phyloP scores from a whole-genome alignment of 2,797 vertebrate species.

The Monodelphis domestica region DNA sequence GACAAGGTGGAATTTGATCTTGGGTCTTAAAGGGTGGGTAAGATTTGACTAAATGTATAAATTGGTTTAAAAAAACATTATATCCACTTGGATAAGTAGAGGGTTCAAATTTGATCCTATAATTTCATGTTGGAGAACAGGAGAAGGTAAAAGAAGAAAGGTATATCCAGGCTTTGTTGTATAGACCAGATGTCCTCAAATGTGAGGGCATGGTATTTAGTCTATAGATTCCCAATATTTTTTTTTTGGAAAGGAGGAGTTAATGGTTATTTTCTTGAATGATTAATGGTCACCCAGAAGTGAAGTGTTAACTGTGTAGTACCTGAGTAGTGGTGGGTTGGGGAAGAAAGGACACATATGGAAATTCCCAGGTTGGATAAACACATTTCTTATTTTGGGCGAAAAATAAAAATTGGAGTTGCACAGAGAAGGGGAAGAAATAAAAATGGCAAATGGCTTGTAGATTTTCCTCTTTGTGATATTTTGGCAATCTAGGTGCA shows the following conservation, averaged over 20 bases:
- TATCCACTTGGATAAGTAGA: background rate
- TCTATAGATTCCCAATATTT: background rate
- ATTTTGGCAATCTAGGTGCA: background rate
- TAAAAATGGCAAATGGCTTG: background rate
- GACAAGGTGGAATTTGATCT: background rate
- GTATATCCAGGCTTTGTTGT: background rate
- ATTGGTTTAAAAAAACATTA: background rate
- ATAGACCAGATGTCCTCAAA: background rate
- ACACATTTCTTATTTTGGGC: background rate
- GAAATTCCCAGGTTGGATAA: background rate
- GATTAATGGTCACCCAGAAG: background rate
- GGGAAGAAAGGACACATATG: background rate
- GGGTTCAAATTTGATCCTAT: background rate
- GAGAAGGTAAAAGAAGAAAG: background rate
- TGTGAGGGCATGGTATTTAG: background rate
- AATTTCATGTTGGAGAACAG: background rate
- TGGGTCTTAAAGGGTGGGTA: too few species aligned
- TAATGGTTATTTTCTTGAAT: background rate
- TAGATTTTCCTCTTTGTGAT: background rate
- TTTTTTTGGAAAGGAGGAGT: background rate
- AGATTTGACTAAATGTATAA: background rate
- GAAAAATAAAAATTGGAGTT: background rate
- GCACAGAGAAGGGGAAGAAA: background rate
- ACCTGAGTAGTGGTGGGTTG: background rate
- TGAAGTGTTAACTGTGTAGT: background rate